Evolutionary conservation across 2,797 vertebrate genomes (phyloP), one percentile per base, ranked within the genome.

Genomic region (Hybognathus amarus): DNA sequence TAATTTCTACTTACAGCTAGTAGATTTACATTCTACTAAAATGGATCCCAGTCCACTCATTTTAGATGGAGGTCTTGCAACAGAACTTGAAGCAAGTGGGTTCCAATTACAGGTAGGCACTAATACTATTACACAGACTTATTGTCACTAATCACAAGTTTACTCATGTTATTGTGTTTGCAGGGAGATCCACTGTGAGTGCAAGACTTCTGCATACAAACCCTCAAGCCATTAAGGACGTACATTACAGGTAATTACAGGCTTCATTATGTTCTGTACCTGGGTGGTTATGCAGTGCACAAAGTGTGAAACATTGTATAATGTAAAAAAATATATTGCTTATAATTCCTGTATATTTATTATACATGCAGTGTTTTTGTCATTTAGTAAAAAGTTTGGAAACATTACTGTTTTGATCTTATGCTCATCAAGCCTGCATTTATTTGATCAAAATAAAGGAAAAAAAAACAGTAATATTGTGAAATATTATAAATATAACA

Each of bases 151-250:
- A 45, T 59, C 1, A 54, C 12, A n/a, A 27, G 36, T 33, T 24
- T 47, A 30, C 18, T 56, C 50, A 33, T 1, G 0, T 18, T 47
- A 15, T 36, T 71, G 42, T 24, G 4, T 76, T 36, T 81, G 40
- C n/a, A 96, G 96, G 95, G 93, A 30, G 96, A 96, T 88, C 95
- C 95, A 38, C 77, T 96, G 47, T 96, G 96, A 96, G 95, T 74
- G 92, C 96, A 69, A 94, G 94, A 83, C 85, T 96, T 80, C 80
- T 96, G 77, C 90, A 94, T 9, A 95, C 94, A 20, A 87, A 95
- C 61, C 95, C 96, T 10, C 88, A 94, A 81, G 93, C 94, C 73
- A 90, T 96, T 47, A 93, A 89, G 89, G 92, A 95, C 54, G 93
- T 86, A 20, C 96, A 96, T 89, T 87, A 92, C 88, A 95, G 93